These are phyloP conservation scores for Epizoanthus illoricatus DNA, from an alignment of 92 coral and sea anemone species.

Conservation along the genomic window DNA sequence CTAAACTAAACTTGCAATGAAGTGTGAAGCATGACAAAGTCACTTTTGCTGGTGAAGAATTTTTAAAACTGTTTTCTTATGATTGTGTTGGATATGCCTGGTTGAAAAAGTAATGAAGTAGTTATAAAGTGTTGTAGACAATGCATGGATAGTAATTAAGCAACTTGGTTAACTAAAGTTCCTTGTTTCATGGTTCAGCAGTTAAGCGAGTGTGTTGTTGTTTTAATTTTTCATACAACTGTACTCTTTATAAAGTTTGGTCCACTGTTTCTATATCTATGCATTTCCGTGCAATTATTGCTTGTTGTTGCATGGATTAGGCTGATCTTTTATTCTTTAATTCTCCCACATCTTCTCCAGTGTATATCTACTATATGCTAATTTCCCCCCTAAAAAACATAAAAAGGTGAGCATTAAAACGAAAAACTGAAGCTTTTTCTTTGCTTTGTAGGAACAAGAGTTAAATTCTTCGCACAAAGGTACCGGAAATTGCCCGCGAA, in stretches of 20 bases:
- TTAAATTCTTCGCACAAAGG: background rate
- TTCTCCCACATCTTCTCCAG: background rate
- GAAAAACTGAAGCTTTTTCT: background rate
- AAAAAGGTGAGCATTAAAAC: background rate
- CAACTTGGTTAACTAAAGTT: background rate
- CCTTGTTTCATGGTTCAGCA: background rate
- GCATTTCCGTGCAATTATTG: background rate
- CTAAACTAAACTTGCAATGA: too few species aligned
- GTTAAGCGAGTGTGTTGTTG: background rate
- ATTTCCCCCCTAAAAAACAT: background rate
- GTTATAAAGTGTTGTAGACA: conserved; percentile 2
- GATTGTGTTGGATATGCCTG: background rate
- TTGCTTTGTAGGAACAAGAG: conserved; percentile 8
- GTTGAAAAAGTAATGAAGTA: background rate
- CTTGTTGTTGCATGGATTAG: background rate
- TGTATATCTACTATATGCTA: background rate
- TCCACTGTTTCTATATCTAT: too few species aligned
- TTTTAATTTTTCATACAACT: background rate
- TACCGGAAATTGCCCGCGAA: background rate
- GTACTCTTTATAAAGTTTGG: too few species aligned
- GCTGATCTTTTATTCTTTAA: background rate
- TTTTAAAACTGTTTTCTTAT: background rate
- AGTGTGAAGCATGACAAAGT: too few species aligned
- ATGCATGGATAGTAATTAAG: background rate
- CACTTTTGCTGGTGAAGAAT: too few species aligned